Evolutionary conservation across 2,113 vertebrate genomes (phyloP).

Genomic region (Protobothrops mucrosquamatus): DNA sequence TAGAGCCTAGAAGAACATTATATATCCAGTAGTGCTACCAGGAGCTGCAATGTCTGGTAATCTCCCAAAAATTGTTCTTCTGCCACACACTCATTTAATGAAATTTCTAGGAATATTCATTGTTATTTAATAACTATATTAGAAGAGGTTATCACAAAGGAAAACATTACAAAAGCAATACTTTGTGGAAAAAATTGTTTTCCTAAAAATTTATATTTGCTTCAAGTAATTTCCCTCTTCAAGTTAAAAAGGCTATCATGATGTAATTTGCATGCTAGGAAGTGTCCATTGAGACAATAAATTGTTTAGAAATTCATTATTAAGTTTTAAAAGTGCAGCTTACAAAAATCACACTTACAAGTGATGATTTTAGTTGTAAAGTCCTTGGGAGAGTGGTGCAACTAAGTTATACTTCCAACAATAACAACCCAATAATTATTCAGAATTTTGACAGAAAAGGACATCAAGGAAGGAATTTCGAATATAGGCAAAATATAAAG

Average conservation of each 20-base stretch:
- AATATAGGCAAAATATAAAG: background rate
- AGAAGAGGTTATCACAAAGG: conserved; percentile 56
- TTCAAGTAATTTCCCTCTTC: conserved; percentile 54
- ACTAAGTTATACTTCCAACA: background rate
- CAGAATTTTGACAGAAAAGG: background rate
- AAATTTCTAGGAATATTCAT: conserved; percentile 58
- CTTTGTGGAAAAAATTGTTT: conserved; percentile 39
- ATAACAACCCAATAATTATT: background rate
- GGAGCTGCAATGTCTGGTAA: conserved; percentile 48
- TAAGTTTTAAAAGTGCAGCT: background rate
- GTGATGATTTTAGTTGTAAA: background rate
- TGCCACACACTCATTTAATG: conserved; percentile 44
- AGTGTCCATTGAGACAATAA: conserved; percentile 54
- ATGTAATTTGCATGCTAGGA: conserved; percentile 50
- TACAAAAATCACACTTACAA: background rate
- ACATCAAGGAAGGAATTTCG: background rate
- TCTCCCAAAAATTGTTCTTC: conserved; percentile 48
- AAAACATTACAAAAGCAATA: conserved; percentile 62
- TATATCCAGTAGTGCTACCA: conserved; percentile 23
- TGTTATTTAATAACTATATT: conserved; percentile 48
- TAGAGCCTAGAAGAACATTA: background rate
- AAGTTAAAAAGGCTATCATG: conserved; percentile 39
- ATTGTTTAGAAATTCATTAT: conserved; percentile 50
- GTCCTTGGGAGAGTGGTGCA: background rate
- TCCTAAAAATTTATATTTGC: conserved; percentile 43